A percentile compares a stretch with the other conserved stretches of the same genome.
Evolutionary conservation across 2,113 vertebrate genomes (phyloP).

Genomic region (Tringa solitaria): DNA sequence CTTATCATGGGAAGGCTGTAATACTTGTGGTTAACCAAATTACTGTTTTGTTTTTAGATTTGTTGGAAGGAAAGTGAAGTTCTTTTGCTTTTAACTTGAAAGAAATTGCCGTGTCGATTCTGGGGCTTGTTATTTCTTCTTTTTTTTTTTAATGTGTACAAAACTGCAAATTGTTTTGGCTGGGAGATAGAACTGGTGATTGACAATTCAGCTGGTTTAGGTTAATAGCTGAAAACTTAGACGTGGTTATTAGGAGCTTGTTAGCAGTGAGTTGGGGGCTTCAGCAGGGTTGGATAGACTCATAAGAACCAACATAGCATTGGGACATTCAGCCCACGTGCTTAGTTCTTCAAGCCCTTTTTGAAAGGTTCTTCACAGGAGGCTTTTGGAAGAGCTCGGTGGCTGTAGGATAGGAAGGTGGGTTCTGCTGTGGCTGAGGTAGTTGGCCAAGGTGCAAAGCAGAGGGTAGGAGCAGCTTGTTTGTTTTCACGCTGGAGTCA

Average conservation of each 20-base stretch:
- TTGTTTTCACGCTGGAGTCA: neutral
- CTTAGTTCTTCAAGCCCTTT: neutral
- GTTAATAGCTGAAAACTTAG: conserved; percentile 17
- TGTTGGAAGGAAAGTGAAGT: conserved; percentile 31
- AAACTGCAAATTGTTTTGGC: conserved; percentile 22
- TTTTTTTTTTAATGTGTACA: neutral
- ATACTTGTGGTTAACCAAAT: conserved; percentile 65
- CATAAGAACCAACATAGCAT: fast-evolving
- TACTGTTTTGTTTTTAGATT: conserved; percentile 51
- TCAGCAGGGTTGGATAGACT: neutral
- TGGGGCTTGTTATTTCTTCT: neutral
- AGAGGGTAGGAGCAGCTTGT: neutral
- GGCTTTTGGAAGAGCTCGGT: neutral
- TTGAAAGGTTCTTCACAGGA: neutral
- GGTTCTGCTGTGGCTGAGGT: neutral
- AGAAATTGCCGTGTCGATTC: neutral
- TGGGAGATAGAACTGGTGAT: neutral
- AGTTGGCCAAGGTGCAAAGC: neutral
- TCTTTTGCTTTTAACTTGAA: conserved; percentile 37
- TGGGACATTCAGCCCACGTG: neutral
- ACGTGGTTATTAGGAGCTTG: neutral
- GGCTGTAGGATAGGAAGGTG: neutral
- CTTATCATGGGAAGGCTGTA: conserved; percentile 45
- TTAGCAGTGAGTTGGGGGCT: neutral
- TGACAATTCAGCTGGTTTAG: neutral